Base-by-base conservation (phyloP, 2,888 invertebrate genomes). In the Actias luna region DNA sequence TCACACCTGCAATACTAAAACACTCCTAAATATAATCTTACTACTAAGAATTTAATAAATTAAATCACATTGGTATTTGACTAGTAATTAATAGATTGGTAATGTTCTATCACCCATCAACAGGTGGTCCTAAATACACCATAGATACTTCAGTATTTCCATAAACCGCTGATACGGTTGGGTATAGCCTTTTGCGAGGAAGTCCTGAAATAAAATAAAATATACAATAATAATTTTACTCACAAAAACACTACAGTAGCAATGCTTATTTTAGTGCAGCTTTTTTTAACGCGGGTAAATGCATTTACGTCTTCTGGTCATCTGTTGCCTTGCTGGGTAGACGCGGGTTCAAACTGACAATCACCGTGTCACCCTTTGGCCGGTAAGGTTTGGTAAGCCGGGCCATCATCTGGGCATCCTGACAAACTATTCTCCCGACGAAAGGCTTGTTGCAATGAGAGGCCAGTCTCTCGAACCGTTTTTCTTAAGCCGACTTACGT, bases 71-170 rank as follows among this genome's bases (percentile, higher is more conserved):
- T 73, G 71, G 74, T 66, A 73, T 73, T 77, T 74, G 82, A 82
- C 80, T 82, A 80, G 80, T 76, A 74, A 72, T 71, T 64, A 64
- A 58, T 60, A 67, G 62, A 29, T 16, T 16, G 14, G 18, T 59
- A 46, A 52, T 35, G 50, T 25, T 46, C 33, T 61, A 93, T 96
- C 95, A 98, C 92, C 99, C 99, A 94, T 99, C 98, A 80, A 98
- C 88, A n/a, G 99, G 99, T 69, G 97, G 96, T 69, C 99, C 99
- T 77, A 99, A 93, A 88, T 99, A 99, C 55, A 99, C 98, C 99
- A 99, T 99, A 42, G 99, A 98, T 50, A 99, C 98, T 94, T 99
- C 99, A 59, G 99, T 99, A 85, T 99, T 99, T 66, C 99, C 99
- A 93, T 99, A 99, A 14, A 99, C 99, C 65, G 99, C 99, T 59